Evolutionary conservation across 2,797 vertebrate genomes (phyloP), one percentile per base, ranked within the genome.

Genomic region (Tapera naevia): DNA sequence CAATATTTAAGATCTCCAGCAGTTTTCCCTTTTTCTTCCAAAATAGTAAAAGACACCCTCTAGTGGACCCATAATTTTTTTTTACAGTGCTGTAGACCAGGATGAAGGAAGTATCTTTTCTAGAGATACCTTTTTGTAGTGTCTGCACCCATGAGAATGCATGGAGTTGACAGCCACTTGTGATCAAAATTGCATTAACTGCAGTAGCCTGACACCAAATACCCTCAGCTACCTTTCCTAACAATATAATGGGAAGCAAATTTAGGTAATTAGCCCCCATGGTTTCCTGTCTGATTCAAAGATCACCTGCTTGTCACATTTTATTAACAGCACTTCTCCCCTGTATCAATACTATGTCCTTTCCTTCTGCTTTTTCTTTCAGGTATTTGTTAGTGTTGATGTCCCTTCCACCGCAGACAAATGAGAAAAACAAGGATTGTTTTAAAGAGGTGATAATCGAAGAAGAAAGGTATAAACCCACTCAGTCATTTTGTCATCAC

Each of bases 351-450:
- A 76, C 48, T 57, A 50, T 14, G 3, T 27, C 87, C 41, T 94
- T 92, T 65, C 28, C 16, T 96, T 95, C 88, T 80, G 5, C 24
- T 92, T 62, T 37, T 90, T 84, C 43, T 61, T 93, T 93, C 61
- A 70, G 51, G 74, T 69, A 83, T 79, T 88, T 89, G 18, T 74
- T 35, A 79, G 30, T 75, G 41, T 72, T 7, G n/a, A 30, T 46
- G 60, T 78, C 48, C 19, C 54, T 69, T 16, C 56, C 91, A 50
- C 53, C 94, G 60, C 35, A 96, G 33, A 94, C 76, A 96, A 94
- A 90, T 69, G 30, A 91, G 61, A 71, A 94, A 96, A 96, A 91
- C 46, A 25, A 13, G 80, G 46, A 89, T 89, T 96, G 76, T 86
- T 93, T 94, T 81, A 71, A 80, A 66, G 22, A 87, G 15, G 4